A percentile compares a stretch with the other conserved stretches of the same genome.
These are phyloP conservation scores for Malacoctenus gilli DNA, from an alignment of 2,797 vertebrate species.

Conservation along the genomic window DNA sequence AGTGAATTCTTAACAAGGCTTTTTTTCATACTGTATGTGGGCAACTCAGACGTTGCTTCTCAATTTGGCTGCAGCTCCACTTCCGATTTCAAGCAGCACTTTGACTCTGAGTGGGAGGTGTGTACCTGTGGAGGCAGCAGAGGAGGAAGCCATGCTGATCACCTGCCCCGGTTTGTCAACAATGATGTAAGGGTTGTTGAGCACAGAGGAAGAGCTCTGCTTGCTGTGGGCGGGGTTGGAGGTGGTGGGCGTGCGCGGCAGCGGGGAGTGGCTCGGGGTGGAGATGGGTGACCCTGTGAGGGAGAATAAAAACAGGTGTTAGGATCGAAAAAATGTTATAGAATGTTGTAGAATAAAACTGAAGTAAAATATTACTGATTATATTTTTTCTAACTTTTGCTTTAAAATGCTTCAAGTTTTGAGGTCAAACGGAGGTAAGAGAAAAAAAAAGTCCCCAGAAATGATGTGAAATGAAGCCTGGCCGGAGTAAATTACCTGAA, in stretches of 20 bases:
- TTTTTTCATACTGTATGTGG: too few relatives aligned
- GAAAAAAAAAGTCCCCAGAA: too few relatives aligned
- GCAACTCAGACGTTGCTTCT: too few relatives aligned
- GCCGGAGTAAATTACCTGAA: constrained; percentile 85
- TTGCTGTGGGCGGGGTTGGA: constrained; percentile 93
- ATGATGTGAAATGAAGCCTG: too few relatives aligned
- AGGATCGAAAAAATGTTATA: background rate
- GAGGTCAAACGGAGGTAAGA: too few relatives aligned
- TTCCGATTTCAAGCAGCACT: constrained; percentile 37
- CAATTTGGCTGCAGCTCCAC: constrained; percentile 28
- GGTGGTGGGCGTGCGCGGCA: constrained; percentile 87
- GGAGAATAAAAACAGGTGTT: background rate
- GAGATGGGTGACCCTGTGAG: constrained; percentile 94
- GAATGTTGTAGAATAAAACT: background rate
- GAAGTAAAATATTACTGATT: too few relatives aligned
- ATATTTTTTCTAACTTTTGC: too few relatives aligned
- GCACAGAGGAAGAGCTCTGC: constrained; percentile 85
- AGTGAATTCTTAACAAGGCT: too few relatives aligned
- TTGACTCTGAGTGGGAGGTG: constrained; percentile 31
- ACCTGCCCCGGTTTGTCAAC: constrained; percentile 92
- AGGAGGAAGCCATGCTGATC: constrained; percentile 82
- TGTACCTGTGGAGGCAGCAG: constrained; percentile 77
- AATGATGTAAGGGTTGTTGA: constrained; percentile 90
- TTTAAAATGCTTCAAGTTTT: too few relatives aligned
- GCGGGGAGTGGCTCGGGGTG: constrained; percentile 94